Conservation (phyloP, 2,113 vertebrate species). For the Salvelinus fontinalis region DNA sequence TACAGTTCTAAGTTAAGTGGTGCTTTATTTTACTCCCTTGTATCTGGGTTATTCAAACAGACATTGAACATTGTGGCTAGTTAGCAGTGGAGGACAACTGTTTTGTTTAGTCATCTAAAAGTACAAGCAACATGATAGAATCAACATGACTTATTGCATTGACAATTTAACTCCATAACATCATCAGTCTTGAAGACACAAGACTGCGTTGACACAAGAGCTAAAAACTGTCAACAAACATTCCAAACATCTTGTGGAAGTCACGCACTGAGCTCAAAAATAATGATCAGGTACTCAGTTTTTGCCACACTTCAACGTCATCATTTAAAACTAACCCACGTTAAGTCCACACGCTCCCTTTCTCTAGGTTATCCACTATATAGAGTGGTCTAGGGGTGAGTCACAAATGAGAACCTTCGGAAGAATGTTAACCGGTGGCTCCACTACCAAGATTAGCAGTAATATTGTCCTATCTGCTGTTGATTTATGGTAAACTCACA, state of each 20-base stretch:
- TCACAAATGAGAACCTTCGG: background rate
- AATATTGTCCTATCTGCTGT: constrained; percentile 16
- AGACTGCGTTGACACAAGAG: background rate
- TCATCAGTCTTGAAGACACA: constrained; percentile 1
- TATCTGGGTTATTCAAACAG: background rate
- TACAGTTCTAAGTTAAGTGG: background rate
- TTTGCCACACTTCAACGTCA: constrained; percentile 26
- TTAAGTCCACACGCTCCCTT: constrained; percentile 19
- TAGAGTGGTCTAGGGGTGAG: constrained; percentile 17
- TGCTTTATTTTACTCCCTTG: background rate
- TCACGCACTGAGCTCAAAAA: background rate
- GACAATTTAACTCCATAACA: background rate
- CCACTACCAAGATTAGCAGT: constrained; percentile 44
- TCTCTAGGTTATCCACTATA: constrained; percentile 46
- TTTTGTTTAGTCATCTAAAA: too few relatives aligned
- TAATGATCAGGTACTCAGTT: constrained; percentile 12
- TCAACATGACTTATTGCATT: background rate
- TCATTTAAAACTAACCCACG: constrained; percentile 39
- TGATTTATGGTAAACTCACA: constrained; percentile 29
- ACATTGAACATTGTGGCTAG: background rate
- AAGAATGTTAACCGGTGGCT: constrained; percentile 29
- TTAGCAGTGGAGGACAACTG: background rate
- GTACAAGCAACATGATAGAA: background rate
- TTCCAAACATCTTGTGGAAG: background rate
- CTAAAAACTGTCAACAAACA: background rate